These are phyloP conservation scores for Dendrocincla tyrannina DNA, from an alignment of 2,797 vertebrate species.

Conservation along the genomic window DNA sequence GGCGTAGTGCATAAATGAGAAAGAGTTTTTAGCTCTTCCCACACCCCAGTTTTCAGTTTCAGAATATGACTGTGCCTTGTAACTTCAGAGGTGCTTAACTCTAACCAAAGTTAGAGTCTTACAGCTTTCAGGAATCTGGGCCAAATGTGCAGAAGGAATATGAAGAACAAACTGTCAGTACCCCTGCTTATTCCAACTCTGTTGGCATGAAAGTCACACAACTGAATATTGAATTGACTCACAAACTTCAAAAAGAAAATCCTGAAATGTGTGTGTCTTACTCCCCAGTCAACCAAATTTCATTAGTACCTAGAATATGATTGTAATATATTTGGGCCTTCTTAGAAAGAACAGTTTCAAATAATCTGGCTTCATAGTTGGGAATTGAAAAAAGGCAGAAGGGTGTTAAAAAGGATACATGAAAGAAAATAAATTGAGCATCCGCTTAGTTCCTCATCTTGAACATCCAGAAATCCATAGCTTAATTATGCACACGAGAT, in stretches of 20 bases:
- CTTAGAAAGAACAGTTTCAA: conserved; percentile 32
- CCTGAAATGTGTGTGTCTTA: not conserved
- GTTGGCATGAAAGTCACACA: not conserved
- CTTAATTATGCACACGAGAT: conserved; percentile 56
- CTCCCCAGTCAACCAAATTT: not conserved
- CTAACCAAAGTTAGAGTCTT: not conserved
- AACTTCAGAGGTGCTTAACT: not conserved
- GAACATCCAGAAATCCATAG: conserved; percentile 48
- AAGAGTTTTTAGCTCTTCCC: not conserved
- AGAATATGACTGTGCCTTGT: not conserved
- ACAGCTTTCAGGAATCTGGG: not conserved
- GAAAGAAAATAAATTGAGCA: conserved; percentile 7
- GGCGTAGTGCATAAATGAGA: not conserved
- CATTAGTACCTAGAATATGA: not conserved
- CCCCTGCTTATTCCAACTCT: not conserved
- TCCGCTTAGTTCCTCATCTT: conserved; percentile 24
- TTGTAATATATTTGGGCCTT: conserved; percentile 25
- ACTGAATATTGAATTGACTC: conserved; percentile 15
- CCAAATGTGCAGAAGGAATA: conserved; percentile 27
- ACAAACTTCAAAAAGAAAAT: conserved; percentile 21
- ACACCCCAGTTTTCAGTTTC: not conserved
- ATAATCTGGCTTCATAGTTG: conserved; percentile 56
- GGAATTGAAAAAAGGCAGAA: not conserved
- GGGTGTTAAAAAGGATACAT: not conserved
- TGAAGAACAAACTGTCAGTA: not conserved